A percentile compares a stretch with the other conserved stretches of the same genome.
These are phyloP conservation scores for Eudemis profundana DNA, from an alignment of 2,888 invertebrate species.

Conservation along the genomic window DNA sequence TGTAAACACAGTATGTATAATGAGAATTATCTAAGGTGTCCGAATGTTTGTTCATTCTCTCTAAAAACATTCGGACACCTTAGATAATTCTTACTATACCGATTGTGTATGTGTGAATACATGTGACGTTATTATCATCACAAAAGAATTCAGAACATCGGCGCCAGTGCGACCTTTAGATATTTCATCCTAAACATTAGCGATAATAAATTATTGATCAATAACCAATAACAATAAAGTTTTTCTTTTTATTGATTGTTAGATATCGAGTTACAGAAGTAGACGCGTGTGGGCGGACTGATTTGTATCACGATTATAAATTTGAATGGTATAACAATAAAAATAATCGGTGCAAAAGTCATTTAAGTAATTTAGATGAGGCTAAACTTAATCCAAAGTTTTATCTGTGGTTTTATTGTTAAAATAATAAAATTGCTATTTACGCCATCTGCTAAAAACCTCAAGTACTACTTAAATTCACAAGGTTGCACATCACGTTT, in stretches of 20 bases:
- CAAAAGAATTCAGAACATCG: slow-evolving; percentile 60
- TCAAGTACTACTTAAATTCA: background rate
- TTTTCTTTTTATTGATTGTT: slow-evolving; percentile 39
- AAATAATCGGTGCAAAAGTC: background rate
- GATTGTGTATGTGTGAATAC: slow-evolving; percentile 11
- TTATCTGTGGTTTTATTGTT: background rate
- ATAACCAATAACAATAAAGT: slow-evolving; percentile 43
- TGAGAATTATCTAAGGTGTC: too few relatives aligned
- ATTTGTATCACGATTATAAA: slow-evolving; percentile 23
- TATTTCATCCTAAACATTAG: slow-evolving; percentile 32
- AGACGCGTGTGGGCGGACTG: slow-evolving; percentile 33
- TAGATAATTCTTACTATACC: too few relatives aligned
- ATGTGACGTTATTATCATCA: slow-evolving; percentile 53
- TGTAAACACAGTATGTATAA: too few relatives aligned
- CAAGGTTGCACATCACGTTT: background rate
- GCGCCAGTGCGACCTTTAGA: slow-evolving; percentile 62
- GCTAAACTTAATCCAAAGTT: background rate
- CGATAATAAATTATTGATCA: slow-evolving; percentile 36
- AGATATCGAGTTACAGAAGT: slow-evolving; percentile 33
- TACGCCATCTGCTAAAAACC: slow-evolving; percentile 16
- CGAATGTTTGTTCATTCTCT: too few relatives aligned
- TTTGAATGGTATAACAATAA: slow-evolving; percentile 5
- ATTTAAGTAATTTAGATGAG: background rate
- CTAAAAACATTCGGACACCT: too few relatives aligned
- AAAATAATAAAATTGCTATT: background rate